A percentile compares a stretch with the other conserved stretches of the same genome.
phyloP scores from a whole-genome alignment of 2,888 invertebrate genomes.

The Conistra vaccinii region DNA sequence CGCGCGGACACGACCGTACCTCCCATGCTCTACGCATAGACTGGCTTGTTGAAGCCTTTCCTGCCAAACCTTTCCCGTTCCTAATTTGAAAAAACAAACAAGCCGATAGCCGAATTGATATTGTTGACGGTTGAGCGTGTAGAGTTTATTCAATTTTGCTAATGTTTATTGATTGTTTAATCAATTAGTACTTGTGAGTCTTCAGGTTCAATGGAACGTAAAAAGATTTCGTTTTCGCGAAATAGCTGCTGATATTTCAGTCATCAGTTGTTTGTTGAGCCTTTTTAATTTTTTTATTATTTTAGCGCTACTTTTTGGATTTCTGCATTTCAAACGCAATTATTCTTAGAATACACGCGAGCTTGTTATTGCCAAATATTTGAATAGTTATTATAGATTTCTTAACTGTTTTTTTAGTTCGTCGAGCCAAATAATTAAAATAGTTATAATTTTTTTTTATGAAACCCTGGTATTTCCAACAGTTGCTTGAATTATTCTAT shows the following conservation, averaged over 20 bases:
- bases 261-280: too few species aligned
- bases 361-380: neutral
- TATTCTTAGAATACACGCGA: neutral
- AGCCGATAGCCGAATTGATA: slow-evolving; percentile 21
- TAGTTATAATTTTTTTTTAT: neutral
- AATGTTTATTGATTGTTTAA: slow-evolving; percentile 16
- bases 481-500: neutral
- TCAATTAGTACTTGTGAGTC: neutral
- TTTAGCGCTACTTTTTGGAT: neutral
- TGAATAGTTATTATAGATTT: neutral
- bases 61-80: slow-evolving; percentile 23
- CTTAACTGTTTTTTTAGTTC: neutral
- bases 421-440: neutral
- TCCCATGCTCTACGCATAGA: slow-evolving; percentile 46
- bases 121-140: slow-evolving; percentile 2
- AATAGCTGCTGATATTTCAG: neutral
- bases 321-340: neutral
- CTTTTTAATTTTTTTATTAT: too few species aligned
- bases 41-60: slow-evolving; percentile 46
- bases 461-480: neutral
- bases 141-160: slow-evolving; percentile 7
- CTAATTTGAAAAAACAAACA: slow-evolving; percentile 44
- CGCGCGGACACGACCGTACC: slow-evolving; percentile 54
- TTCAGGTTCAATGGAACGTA: neutral
- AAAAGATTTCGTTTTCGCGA: neutral